A percentile compares a stretch with the other conserved stretches of the same genome.
These are phyloP conservation scores for Pluvianellus socialis DNA, from an alignment of 2,113 vertebrate genomes.

Conservation along the genomic window DNA sequence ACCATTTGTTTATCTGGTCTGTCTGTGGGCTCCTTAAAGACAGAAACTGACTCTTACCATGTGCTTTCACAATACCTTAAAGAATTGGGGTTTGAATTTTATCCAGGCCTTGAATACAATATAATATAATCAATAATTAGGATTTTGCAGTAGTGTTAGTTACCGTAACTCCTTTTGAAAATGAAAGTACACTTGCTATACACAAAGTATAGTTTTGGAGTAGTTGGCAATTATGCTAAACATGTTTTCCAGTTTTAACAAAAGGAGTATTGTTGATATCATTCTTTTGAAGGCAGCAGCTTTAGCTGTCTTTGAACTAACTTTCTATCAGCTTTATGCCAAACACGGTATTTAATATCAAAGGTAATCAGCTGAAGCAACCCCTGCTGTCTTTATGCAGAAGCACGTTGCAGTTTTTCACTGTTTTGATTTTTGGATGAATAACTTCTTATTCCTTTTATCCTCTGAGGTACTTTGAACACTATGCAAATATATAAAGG, in stretches of 20 bases:
- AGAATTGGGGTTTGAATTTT: background rate
- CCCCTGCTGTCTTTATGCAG: constrained; percentile 12
- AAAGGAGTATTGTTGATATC: constrained; percentile 34
- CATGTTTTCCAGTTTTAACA: constrained; percentile 44
- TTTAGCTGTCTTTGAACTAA: constrained; percentile 45
- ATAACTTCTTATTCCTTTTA: constrained; percentile 38
- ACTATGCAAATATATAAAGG: constrained; percentile 3
- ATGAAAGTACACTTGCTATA: background rate
- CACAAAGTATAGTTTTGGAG: background rate
- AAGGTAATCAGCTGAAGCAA: constrained; percentile 42
- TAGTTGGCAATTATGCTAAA: constrained; percentile 23
- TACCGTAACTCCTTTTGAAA: background rate
- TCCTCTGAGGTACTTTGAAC: constrained; percentile 22
- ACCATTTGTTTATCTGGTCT: background rate
- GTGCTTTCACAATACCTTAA: background rate
- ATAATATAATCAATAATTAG: background rate
- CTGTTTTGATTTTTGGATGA: constrained; percentile 39
- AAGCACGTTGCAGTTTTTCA: constrained; percentile 3
- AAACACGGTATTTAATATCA: constrained; percentile 48
- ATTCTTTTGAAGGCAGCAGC: constrained; percentile 10
- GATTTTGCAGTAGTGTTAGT: background rate
- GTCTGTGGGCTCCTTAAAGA: background rate
- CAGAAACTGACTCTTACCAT: background rate
- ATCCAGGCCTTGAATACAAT: background rate
- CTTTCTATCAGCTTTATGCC: constrained; percentile 39